phyloP scores from a whole-genome alignment of 2,113 vertebrate genomes.

The Ellobius talpinus region DNA sequence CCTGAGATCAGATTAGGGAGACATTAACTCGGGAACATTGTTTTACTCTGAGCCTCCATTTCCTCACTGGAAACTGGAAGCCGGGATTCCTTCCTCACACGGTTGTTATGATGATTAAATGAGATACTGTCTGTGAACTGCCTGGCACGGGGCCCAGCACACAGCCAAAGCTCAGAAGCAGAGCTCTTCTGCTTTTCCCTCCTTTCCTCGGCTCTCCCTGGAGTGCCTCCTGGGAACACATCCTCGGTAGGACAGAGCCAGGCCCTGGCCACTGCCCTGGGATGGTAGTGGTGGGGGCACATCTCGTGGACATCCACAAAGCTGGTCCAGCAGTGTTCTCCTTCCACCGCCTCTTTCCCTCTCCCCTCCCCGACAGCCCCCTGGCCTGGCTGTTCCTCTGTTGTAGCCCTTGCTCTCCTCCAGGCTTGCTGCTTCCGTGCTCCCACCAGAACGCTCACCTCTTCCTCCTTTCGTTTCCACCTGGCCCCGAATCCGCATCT shows the following conservation, averaged over 20 bases:
- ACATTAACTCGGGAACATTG: constrained; percentile 48
- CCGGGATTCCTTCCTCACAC: constrained; percentile 52
- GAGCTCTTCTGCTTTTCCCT: constrained; percentile 21
- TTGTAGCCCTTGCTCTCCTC: neutral
- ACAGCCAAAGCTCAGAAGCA: constrained; percentile 53
- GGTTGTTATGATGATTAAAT: constrained; percentile 69
- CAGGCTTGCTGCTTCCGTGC: neutral
- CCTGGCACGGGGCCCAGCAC: constrained; percentile 58
- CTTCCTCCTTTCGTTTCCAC: neutral
- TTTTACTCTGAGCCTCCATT: constrained; percentile 63
- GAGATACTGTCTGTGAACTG: constrained; percentile 71
- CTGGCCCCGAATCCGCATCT: neutral
- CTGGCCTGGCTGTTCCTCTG: neutral
- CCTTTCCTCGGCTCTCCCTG: constrained; percentile 47
- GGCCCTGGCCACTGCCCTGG: neutral
- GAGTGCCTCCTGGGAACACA: constrained; percentile 16
- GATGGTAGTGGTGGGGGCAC: too few species aligned
- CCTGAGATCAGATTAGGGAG: constrained; percentile 11
- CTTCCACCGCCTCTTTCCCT: neutral
- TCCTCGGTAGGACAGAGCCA: neutral
- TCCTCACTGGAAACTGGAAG: constrained; percentile 71
- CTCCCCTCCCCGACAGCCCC: neutral
- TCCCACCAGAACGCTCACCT: neutral
- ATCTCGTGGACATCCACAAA: constrained; percentile 10
- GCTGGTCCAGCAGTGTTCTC: neutral